Evolutionary conservation across 2,113 vertebrate genomes (phyloP).

Genomic region (Zosterops lateralis): DNA sequence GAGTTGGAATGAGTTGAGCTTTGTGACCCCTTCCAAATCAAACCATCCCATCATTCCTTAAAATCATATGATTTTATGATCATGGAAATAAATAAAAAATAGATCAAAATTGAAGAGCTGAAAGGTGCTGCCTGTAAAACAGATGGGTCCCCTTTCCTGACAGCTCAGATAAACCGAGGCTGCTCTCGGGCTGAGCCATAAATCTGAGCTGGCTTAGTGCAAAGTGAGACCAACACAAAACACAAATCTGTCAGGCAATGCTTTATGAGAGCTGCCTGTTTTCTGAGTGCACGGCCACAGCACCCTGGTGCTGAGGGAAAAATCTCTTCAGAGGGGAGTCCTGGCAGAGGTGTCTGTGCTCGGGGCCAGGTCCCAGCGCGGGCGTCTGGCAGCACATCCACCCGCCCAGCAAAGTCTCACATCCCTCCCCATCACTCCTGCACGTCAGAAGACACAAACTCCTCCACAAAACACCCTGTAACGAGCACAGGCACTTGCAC

Average conservation of each 20-base stretch:
- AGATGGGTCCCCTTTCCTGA: not conserved
- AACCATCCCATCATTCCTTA: not conserved
- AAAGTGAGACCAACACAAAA: not conserved
- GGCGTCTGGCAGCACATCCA: not conserved
- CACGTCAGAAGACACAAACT: not conserved
- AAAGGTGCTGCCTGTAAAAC: not conserved
- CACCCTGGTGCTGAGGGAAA: not conserved
- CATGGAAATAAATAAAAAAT: not conserved
- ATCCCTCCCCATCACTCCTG: not conserved
- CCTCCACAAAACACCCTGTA: not conserved
- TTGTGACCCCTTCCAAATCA: not conserved
- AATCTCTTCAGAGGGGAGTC: not conserved
- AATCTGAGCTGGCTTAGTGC: not conserved
- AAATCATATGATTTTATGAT: not conserved
- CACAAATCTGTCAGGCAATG: not conserved
- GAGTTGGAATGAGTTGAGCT: rapidly evolving
- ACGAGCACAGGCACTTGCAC: not conserved
- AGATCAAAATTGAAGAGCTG: not conserved
- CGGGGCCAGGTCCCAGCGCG: rapidly evolving
- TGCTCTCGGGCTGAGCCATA: not conserved
- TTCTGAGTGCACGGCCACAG: not conserved
- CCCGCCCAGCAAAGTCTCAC: not conserved
- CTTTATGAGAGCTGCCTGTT: not conserved
- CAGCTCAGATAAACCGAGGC: not conserved
- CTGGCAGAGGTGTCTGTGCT: not conserved